A percentile compares a stretch with the other conserved stretches of the same genome.
Evolutionary conservation across 2,797 vertebrate species (phyloP).

Genomic region (Cossypha dichroa): DNA sequence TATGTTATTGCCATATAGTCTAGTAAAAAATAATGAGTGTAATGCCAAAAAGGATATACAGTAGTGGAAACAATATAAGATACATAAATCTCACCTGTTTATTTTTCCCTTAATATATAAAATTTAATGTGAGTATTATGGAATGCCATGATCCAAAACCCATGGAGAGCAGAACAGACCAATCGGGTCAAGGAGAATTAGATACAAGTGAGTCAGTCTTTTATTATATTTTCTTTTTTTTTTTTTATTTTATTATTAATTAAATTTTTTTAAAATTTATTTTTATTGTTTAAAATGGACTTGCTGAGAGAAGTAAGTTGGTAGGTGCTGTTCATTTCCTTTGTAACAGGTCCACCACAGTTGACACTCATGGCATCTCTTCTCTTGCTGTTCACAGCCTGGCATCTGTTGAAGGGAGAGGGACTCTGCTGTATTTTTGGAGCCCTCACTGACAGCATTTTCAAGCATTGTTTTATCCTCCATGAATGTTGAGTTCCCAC

Average conservation of each 20-base stretch:
- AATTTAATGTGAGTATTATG: background rate
- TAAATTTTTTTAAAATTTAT: background rate
- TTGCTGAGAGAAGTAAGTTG: background rate
- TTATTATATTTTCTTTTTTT: too few relatives aligned
- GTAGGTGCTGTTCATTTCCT: background rate
- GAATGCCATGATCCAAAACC: background rate
- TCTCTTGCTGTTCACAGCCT: background rate
- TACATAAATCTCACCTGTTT: background rate
- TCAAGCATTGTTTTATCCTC: background rate
- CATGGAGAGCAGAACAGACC: background rate
- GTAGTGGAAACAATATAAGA: background rate
- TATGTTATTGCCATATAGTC: background rate
- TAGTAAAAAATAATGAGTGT: background rate
- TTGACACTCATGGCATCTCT: background rate
- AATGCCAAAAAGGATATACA: background rate
- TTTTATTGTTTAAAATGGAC: background rate
- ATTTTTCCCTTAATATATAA: background rate
- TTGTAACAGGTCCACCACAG: background rate
- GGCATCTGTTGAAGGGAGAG: background rate
- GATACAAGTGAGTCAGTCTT: background rate
- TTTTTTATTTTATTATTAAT: too few relatives aligned
- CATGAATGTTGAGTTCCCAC: background rate
- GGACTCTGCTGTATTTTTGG: background rate
- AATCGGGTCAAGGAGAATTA: background rate
- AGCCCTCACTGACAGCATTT: background rate